These are phyloP conservation scores for Meloe dianella DNA, from an alignment of 2,888 invertebrate species.

Conservation along the genomic window DNA sequence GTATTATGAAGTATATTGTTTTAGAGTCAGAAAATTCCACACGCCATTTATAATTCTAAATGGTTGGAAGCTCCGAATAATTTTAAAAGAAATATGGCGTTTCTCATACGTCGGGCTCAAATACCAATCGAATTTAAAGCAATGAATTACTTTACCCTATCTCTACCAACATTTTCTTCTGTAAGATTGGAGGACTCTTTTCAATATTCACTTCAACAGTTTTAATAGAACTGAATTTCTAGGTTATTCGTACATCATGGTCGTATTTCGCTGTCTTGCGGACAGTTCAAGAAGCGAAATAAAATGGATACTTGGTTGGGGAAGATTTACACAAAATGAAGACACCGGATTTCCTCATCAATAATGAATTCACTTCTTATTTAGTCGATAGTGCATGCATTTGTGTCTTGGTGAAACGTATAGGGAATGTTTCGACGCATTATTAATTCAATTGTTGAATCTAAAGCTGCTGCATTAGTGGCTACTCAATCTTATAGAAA, in stretches of 20 bases:
- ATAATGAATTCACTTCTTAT: too few relatives aligned
- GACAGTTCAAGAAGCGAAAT: conserved; percentile 20
- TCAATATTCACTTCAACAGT: background rate
- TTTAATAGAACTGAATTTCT: background rate
- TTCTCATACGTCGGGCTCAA: background rate
- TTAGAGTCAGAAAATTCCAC: background rate
- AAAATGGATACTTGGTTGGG: too few relatives aligned
- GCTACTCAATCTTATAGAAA: too few relatives aligned
- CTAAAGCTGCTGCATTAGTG: too few relatives aligned
- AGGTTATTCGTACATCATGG: background rate
- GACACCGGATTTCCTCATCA: too few relatives aligned
- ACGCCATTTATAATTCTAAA: background rate
- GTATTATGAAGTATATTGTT: background rate
- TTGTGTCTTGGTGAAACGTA: too few relatives aligned
- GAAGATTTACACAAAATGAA: too few relatives aligned
- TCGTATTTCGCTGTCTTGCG: background rate
- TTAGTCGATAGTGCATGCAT: too few relatives aligned
- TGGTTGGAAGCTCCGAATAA: background rate
- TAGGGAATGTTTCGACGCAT: too few relatives aligned
- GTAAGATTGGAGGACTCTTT: background rate
- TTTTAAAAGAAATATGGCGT: background rate
- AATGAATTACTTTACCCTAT: background rate
- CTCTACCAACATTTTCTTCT: background rate
- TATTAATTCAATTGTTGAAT: too few relatives aligned
- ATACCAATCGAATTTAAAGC: background rate